These are phyloP conservation scores for Tadarida brasiliensis DNA, from an alignment of 2,797 vertebrate genomes.

Conservation along the genomic window DNA sequence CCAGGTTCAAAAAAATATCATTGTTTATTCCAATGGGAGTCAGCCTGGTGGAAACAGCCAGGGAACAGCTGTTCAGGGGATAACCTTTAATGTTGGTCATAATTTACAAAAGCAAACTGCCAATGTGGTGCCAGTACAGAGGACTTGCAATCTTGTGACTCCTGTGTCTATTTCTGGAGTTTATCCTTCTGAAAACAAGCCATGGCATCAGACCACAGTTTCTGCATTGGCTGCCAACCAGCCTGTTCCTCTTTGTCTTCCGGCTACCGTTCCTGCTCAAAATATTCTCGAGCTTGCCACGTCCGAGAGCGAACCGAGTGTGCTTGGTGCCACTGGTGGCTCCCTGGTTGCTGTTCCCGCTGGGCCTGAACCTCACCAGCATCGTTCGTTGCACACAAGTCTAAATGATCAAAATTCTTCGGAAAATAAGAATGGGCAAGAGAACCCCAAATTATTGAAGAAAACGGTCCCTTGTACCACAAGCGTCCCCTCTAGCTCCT, in stretches of 20 bases:
- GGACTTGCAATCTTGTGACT: constrained; percentile 90
- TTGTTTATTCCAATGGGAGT: constrained; percentile 95
- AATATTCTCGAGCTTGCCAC: constrained; percentile 89
- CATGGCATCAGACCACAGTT: constrained; percentile 85
- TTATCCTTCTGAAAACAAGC: constrained; percentile 89
- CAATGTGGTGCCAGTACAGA: constrained; percentile 93
- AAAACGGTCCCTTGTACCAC: constrained; percentile 62
- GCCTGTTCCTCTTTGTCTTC: constrained; percentile 88
- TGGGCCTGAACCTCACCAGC: constrained; percentile 73
- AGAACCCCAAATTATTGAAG: constrained; percentile 77
- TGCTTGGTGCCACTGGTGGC: constrained; percentile 58
- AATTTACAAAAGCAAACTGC: constrained; percentile 92
- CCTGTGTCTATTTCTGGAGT: constrained; percentile 90
- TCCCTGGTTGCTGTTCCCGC: constrained; percentile 66
- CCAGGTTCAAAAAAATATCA: constrained; percentile 95
- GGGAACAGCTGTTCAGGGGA: constrained; percentile 89
- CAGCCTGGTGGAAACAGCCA: constrained; percentile 91
- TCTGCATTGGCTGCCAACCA: constrained; percentile 89
- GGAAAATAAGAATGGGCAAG: constrained; percentile 83
- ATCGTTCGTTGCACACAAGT: constrained; percentile 66
- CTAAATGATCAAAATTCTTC: constrained; percentile 80
- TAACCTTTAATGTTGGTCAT: constrained; percentile 89
- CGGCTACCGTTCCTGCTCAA: constrained; percentile 88
- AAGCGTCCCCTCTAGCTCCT: constrained; percentile 76
- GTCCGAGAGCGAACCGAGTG: constrained; percentile 70